Base-by-base conservation (phyloP, 1,140 invertebrate genomes). In the Lepidotrigona ventralis region DNA sequence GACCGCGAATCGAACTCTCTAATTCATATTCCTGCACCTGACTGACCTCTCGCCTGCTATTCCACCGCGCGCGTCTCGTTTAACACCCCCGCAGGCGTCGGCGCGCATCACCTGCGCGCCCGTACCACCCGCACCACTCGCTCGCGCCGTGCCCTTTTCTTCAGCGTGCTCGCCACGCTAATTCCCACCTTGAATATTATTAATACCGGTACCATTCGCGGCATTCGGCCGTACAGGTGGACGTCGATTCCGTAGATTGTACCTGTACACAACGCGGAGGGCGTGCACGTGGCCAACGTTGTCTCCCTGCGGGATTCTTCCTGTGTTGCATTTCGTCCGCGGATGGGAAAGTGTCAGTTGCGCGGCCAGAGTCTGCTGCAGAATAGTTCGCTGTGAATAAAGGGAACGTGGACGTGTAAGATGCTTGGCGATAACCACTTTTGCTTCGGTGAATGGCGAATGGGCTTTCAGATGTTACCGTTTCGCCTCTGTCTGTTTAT, bases 1-100 rank as follows among this genome's bases (percentile, higher is more conserved):
- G 11, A 54, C 14, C 84, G 75, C 77, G 77, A 87, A 90, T 84
- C 87, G 86, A 83, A 75, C 74, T 89, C 87, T 90, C 89, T 92
- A 92, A 93, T 93, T 93, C 92, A 92, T 93, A 93, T 93, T 92
- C 92, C 74, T 91, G 91, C 93, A 93, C 93, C 93, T 93, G 93
- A 93, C 92, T 93, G 91, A 91, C 91, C 89, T 87, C 90, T 87
- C 90, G 88, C 85, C 8, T 0, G 89, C 89, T 92, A 83, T 80
- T 82, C 39, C 6, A 9, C 72, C 81, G 51, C 74, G 58, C 53
- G 71, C 85, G 90, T 93, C 92, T 93, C 92, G 93, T 93, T 93
- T 92, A 93, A 92, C 93, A 89, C 92, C 92, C 93, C 93, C 93
- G 92, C 90, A 79, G 92, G 92, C 92, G 86, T 56, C 5, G 79